Base-by-base conservation (phyloP, 2,888 invertebrate species). In the Lochmaea crataegi region DNA sequence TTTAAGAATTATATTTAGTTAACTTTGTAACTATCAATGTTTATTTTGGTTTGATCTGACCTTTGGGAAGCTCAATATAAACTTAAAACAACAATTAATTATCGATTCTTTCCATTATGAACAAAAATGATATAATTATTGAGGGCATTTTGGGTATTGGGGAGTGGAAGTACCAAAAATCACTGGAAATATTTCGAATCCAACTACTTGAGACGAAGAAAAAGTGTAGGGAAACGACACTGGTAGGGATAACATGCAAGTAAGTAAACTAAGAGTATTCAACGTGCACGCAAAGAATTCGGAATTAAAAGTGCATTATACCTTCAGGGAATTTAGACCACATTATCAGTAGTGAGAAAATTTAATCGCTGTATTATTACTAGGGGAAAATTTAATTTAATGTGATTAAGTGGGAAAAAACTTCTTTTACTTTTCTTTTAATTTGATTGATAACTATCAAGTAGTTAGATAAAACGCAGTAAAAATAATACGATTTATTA, bases 271-370 rank as follows among this genome's bases (percentile, higher is more conserved):
- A 65, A 60, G 66, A 61, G 69, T 69, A 45, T 68, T 58, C 16
- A 18, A 51, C 60, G 53, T 48, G 68, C 73, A 69, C 73, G 73
- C 69, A 45, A 73, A 69, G 69, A 73, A 73, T 73, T 73, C 45
- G 38, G 65, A 61, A 73, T 73, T 69, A 73, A 73, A 73, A 73
- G 65, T 68, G 69, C 73, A 69, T 69, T 69, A 73, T 65, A 73
- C 60, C 73, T 51, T 32, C 12, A 65, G 65, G 69, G 73, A 65
- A 69, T 69, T 67, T 45, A 58, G 45, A 18, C 58, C 58, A 32
- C 22, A 58, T 56, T 42, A 67, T 58, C 42, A 26, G 42, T 45
- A 48, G 67, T 45, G 58, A 58, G 67, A 67, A 66, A 66, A 57
- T 57, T 26, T 42, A 56, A 66, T 66, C 66, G 66, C 16, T 32